Base-by-base conservation (phyloP, 2,888 invertebrate species). In the Melangyna quadrimaculata region DNA sequence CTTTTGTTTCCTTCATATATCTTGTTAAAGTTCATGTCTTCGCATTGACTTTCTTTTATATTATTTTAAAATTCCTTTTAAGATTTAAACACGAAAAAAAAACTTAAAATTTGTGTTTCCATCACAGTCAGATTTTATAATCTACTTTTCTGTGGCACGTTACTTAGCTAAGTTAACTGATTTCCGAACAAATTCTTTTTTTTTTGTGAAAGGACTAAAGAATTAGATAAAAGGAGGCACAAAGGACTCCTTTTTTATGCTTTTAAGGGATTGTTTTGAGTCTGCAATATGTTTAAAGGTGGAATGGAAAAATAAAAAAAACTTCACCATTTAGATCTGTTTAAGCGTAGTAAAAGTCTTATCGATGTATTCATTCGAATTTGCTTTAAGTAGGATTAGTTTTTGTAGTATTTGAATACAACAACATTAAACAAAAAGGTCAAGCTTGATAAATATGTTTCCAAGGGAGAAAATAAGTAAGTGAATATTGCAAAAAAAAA, bases 341-440 rank as follows among this genome's bases (percentile, higher is more conserved):
- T 27, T 35, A 40, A 35, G 59, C 6, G 29, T 51, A 59, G 59
- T 19, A 24, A 22, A 55, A 69, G 17, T 73, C 29, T 24, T 67
- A 73, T 73, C 67, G 37, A 69, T 63, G 35, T 24, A 43, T 53
- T 69, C 19, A 24, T 74, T 32, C 24, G 17, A n/a, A 51, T 51
- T 43, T 67, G 22, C 29, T 67, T 67, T 27, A 53, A 59, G 67
- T 32, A 14, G 74, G 53, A 74, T 74, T 61, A 53, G 61, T 32
- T 10, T 53, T 14, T 51, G 3, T 57, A 37, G 24, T n/a, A 63
- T 65, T 65, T 65, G 19, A 32, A 32, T 29, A n/a, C n/a, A n/a
- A n/a, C n/a, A n/a, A n/a, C n/a, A n/a, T n/a, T n/a, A n/a, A 32
- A 32, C n/a, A 61, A 63, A 63, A 65, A 45, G 65, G 45, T 65